Percentiles rank a stretch among this genome's conserved stretches.
These are phyloP conservation scores for Strix aluco DNA, from an alignment of 2,113 vertebrate genomes.

Conservation along the genomic window DNA sequence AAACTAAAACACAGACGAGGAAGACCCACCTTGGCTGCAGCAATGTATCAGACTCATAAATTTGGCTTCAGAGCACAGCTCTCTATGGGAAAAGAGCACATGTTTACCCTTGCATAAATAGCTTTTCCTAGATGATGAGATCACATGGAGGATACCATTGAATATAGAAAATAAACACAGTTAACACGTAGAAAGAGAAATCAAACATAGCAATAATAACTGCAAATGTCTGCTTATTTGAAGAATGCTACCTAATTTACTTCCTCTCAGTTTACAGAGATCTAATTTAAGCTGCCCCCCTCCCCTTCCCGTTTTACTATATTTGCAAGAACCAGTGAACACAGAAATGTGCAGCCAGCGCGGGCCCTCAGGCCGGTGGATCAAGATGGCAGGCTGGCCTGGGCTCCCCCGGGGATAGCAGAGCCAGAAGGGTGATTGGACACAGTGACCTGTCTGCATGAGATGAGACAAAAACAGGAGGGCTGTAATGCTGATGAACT, in stretches of 20 bases:
- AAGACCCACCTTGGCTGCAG: background rate
- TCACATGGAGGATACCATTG: background rate
- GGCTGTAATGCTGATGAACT: constrained; percentile 78
- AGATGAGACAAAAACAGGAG: constrained; percentile 76
- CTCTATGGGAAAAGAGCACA: background rate
- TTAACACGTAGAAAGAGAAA: background rate
- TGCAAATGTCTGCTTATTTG: background rate
- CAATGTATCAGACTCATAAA: background rate
- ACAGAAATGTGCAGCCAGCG: constrained; percentile 66
- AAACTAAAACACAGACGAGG: background rate
- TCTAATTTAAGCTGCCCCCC: constrained; percentile 38
- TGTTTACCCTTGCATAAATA: constrained; percentile 25
- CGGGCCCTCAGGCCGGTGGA: constrained; percentile 65
- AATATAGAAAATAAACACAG: background rate
- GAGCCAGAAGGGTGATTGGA: constrained; percentile 75
- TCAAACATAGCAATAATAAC: background rate
- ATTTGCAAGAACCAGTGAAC: constrained; percentile 62
- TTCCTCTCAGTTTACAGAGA: constrained; percentile 46
- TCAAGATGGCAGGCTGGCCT: constrained; percentile 75
- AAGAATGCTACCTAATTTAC: constrained; percentile 50
- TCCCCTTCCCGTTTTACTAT: background rate
- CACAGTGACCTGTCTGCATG: constrained; percentile 73
- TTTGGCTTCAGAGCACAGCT: background rate
- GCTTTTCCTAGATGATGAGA: background rate
- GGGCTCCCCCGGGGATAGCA: constrained; percentile 63